Evolutionary conservation across 1,140 invertebrate species (phyloP).

Genomic region (Drosophila neocordata): DNA sequence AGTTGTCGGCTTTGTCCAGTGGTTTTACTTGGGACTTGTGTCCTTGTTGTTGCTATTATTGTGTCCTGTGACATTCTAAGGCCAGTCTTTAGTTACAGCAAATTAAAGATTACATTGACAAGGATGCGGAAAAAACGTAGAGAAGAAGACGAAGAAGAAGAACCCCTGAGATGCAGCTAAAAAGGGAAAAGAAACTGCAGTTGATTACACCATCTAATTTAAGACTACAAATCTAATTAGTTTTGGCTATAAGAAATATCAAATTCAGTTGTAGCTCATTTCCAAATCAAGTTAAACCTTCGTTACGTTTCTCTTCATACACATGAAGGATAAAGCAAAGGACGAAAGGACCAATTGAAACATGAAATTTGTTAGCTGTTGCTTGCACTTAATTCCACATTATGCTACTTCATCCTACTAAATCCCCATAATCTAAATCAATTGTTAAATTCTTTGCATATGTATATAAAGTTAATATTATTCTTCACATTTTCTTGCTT

Average conservation of each 20-base stretch:
- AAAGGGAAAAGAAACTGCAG: background rate
- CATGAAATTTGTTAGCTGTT: too few relatives aligned
- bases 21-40: constrained; percentile 14
- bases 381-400: too few relatives aligned
- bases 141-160: background rate
- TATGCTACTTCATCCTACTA: background rate
- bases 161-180: background rate
- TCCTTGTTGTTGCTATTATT: background rate
- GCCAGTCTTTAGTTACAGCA: constrained; percentile 17
- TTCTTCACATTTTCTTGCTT: background rate
- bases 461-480: background rate
- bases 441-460: background rate
- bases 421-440: background rate
- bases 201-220: constrained; percentile 8
- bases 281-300: background rate
- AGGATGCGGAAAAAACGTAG: background rate
- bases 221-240: constrained; percentile 13
- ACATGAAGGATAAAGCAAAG: too few relatives aligned
- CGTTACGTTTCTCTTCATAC: background rate
- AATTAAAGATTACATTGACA: constrained; percentile 23
- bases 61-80: constrained; percentile 10
- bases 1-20: constrained; percentile 22
- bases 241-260: constrained; percentile 3
- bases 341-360: too few relatives aligned
- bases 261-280: background rate